Evolutionary conservation across 2,888 invertebrate genomes (phyloP), one percentile per base, ranked within the genome.

Genomic region (Pilophorus perplexus): DNA sequence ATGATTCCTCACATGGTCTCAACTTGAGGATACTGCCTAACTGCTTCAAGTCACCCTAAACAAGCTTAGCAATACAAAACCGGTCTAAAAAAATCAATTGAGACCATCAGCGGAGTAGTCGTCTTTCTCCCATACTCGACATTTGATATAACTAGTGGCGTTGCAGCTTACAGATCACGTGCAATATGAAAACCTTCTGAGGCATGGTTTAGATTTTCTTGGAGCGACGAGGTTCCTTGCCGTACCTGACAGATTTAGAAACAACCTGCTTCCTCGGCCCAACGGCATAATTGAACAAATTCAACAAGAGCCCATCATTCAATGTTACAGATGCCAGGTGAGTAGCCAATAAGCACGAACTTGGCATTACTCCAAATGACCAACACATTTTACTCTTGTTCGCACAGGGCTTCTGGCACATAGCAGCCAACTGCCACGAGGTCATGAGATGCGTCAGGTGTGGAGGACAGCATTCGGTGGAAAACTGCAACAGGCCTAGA

Each of bases 301-400:
- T 3, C 74, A 74, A 4, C 71, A 73, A 10, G 80, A 80, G 67
- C 74, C 75, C 0, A 78, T 81, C 2, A 73, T 81, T 8, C 81
- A 81, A 69, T 81, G 81, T 69, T 81, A 79, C 72, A 77, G 79
- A 1, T 81, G 81, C 71, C 81, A 81, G 72, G 74, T 73, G 66
- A 57, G 50, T 48, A n/a, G n/a, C n/a, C n/a, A n/a, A n/a, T n/a
- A n/a, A n/a, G n/a, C n/a, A n/a, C n/a, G n/a, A n/a, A n/a, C n/a
- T n/a, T n/a, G n/a, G n/a, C 50, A 10, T 23, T 20, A 8, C 14
- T 23, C 22, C 50, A 8, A 20, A 6, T 12, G 3, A 20, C 10
- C 5, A 20, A 5, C 5, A 10, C 5, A 14, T 50, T 6, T 18
- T 4, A 20, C 50, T 50, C 5, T n/a, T 14, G 5, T 10, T 10